These are phyloP conservation scores for Prionailurus bengalensis DNA, from an alignment of 2,113 vertebrate species.

Conservation along the genomic window DNA sequence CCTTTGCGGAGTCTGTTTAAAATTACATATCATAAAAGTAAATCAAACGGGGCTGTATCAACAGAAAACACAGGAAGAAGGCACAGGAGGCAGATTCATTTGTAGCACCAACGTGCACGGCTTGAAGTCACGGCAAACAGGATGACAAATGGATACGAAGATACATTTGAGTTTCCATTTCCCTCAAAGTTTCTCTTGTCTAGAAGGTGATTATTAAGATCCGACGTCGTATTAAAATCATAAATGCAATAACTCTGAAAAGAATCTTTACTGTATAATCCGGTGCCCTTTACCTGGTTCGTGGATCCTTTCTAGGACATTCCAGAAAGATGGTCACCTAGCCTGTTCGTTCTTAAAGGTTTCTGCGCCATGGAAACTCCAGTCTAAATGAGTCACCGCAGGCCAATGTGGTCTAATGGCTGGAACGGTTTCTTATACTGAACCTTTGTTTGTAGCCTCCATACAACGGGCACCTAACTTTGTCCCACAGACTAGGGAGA, in stretches of 20 bases:
- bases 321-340: background rate
- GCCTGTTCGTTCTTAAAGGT: background rate
- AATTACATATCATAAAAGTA: background rate
- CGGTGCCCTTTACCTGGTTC: background rate
- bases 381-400: background rate
- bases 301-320: background rate
- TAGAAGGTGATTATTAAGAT: background rate
- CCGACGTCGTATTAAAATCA: background rate
- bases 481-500: background rate
- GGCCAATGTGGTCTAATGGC: too few relatives aligned
- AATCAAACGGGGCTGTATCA: background rate
- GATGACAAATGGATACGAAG: fast-evolving
- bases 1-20: constrained; percentile 94
- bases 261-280: background rate
- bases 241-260: background rate
- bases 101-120: background rate
- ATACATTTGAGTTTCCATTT: background rate
- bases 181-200: background rate
- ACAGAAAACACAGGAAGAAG: background rate
- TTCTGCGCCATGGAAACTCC: background rate
- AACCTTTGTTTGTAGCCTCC: background rate
- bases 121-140: background rate
- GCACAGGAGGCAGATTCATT: background rate
- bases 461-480: background rate
- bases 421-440: background rate